A percentile compares a stretch with the other conserved stretches of the same genome.
Evolutionary conservation across 2,797 vertebrate genomes (phyloP).

Genomic region (Agapornis canus): DNA sequence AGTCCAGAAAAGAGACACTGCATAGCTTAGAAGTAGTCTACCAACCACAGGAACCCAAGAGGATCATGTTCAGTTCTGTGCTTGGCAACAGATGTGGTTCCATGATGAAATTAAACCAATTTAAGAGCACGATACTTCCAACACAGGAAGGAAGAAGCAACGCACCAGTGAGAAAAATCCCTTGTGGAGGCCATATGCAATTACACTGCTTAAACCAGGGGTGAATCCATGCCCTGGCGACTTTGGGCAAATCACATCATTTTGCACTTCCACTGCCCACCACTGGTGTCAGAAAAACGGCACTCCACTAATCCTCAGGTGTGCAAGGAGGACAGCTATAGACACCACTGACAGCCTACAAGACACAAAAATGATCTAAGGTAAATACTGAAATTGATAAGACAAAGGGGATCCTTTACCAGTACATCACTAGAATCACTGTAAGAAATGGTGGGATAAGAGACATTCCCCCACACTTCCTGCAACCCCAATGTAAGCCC

Average conservation of each 20-base stretch:
- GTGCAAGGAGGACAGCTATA: not conserved
- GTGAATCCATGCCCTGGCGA: not conserved
- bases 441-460: not conserved
- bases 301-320: not conserved
- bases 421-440: not conserved
- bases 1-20: not conserved
- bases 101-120: not conserved
- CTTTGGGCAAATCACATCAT: not conserved
- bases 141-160: not conserved
- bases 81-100: not conserved
- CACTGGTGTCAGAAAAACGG: not conserved
- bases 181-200: not conserved
- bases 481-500: not conserved
- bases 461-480: not conserved
- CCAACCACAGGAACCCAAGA: not conserved
- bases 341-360: not conserved
- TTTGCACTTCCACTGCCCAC: rapidly evolving
- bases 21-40: not conserved
- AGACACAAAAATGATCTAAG: not conserved
- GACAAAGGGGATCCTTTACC: not conserved
- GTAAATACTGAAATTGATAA: not conserved
- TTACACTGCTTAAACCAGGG: not conserved
- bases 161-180: not conserved
- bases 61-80: not conserved
- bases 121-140: not conserved